Base-by-base conservation (phyloP, 2,113 vertebrate genomes). In the Clinocottus analis region DNA sequence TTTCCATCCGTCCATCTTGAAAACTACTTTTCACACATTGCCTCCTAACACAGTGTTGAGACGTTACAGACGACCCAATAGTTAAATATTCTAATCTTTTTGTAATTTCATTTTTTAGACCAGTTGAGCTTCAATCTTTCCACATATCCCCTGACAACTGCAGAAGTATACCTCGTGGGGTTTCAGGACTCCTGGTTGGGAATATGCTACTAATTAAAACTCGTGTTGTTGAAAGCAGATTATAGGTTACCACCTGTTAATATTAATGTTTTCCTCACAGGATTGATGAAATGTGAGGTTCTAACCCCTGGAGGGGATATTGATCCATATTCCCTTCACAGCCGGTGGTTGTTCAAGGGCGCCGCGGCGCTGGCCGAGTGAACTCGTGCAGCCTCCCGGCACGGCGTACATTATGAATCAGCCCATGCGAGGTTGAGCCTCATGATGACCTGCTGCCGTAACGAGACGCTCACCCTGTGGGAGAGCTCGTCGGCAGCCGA, bases 351-450 rank as follows among this genome's bases (percentile, higher is more conserved):
- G 81, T 41, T 71, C 56, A 78, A 85, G 68, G 73, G 7, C 66
- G 43, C n/a, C n/a, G 47, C 23, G 13, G 58, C 60, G 64, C 45
- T 12, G 53, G 33, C 35, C 60, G 47, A 37, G 19, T 9, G 27
- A 75, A 72, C 73, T 56, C 17, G 3, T 45, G 39, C 60, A 53
- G 63, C 25, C 27, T 77, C 21, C 64, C 39, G 10, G 1, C 64
- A 37, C 33, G 0, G 29, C n/a, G 55, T 82, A 61, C 80, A 84
- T 89, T 47, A 84, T 85, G 75, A 80, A 84, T 77, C 60, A 58
- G 43, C 14, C 53, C 68, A 75, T 59, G 41, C 66, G 37, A 49
- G 29, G 33, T 81, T n/a, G 60, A 72, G 59, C 56, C 68, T 58
- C 51, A 13, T 55, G 75, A 51, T 74, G 75, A 71, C 45, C 75